Base-by-base conservation (phyloP, 2,888 invertebrate species). In the Cerastis rubricosa region DNA sequence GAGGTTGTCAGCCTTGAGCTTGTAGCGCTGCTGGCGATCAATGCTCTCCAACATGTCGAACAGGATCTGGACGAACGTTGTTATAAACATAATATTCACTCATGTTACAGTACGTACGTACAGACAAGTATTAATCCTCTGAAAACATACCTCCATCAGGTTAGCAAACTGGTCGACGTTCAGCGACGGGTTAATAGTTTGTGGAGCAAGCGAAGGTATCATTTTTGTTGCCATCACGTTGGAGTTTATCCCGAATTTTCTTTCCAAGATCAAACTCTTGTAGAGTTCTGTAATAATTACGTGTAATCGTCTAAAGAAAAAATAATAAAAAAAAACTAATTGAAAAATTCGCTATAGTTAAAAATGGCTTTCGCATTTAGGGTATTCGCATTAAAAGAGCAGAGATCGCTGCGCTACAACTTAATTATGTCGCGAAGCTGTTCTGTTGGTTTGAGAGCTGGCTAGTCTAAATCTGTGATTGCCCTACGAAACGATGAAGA, bases 31-130 rank as follows among this genome's bases (percentile, higher is more conserved):
- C 91, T 98, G 98, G 87, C 98, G 97, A 94, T 99, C 99, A 85
- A 99, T 98, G 91, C 98, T 98, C 90, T 98, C 98, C 90, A 99
- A 96, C 99, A 99, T 99, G 89, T 99, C 99, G 92, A 99, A 98
- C 78, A 99, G 97, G 67, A 99, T 98, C 97, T 97, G 90, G 68
- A 40, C 61, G 40, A 29, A 65, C 8, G 47, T 51, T 76, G 25
- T 64, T 74, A 75, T 70, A 80, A 84, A 63, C 66, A 72, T 29
- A 66, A 29, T 49, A 35, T 69, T 64, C 80, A 49, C 66, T 51
- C 11, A 66, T 65, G 8, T 51, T 35, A 57, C 22, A 63, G 59
- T 65, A 45, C 5, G 59, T 65, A 45, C 5, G 17, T 12, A 65
- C 1, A 54, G 14, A 43, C 35, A 57, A 57, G 9, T 51, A 40